Percentiles rank a stretch among this genome's conserved stretches.
Evolutionary conservation across 2,888 invertebrate species (phyloP).

Genomic region (Opisthograptis luteolata): DNA sequence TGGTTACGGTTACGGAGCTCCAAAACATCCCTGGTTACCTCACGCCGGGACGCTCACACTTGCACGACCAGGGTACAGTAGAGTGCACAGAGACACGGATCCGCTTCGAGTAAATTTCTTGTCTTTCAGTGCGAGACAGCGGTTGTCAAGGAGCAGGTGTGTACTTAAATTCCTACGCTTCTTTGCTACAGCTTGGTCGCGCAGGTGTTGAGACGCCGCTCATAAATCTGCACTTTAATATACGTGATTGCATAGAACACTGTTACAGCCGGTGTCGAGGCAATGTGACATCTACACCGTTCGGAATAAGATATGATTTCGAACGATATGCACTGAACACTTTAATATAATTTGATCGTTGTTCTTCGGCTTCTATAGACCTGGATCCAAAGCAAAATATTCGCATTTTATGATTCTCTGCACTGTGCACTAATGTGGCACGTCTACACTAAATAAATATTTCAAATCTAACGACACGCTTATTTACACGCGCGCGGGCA

Average conservation of each 20-base stretch:
- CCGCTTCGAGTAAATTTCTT: slow-evolving; percentile 18
- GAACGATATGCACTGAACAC: too few relatives aligned
- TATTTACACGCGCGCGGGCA: too few relatives aligned
- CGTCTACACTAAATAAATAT: not conserved
- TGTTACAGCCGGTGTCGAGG: too few relatives aligned
- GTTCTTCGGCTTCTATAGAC: too few relatives aligned
- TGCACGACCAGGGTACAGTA: slow-evolving; percentile 14
- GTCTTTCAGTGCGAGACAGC: slow-evolving; percentile 24
- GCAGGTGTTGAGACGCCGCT: slow-evolving; percentile 2
- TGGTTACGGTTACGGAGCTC: not conserved
- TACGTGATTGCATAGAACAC: too few relatives aligned
- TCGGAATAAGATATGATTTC: too few relatives aligned
- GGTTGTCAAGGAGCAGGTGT: slow-evolving; percentile 22
- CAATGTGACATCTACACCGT: too few relatives aligned
- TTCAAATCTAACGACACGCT: not conserved
- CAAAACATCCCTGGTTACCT: not conserved
- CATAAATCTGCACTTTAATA: not conserved
- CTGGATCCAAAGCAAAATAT: too few relatives aligned
- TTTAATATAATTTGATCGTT: too few relatives aligned
- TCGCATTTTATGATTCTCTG: not conserved
- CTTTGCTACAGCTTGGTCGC: slow-evolving; percentile 12
- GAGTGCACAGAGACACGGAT: slow-evolving; percentile 17
- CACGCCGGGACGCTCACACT: slow-evolving; percentile 1
- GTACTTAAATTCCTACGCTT: slow-evolving; percentile 16
- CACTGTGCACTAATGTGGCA: slow-evolving; percentile 5